Evolutionary conservation across 1,140 invertebrate species (phyloP).

Genomic region (Charaxes varanes): DNA sequence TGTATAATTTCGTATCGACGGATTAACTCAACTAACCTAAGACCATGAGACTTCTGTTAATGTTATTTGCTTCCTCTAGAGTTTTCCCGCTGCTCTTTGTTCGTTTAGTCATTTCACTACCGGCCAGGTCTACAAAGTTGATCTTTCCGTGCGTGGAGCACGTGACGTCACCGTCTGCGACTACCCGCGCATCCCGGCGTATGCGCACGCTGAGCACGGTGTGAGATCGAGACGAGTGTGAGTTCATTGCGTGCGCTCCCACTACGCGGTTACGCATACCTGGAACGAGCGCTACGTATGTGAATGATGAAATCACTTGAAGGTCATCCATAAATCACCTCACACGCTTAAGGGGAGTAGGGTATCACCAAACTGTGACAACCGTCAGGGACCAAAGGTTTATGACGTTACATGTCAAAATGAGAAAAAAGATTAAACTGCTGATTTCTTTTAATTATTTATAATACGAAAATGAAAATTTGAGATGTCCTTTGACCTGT

Average conservation of each 20-base stretch:
- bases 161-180: slow-evolving; percentile 81
- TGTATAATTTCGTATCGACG: no score
- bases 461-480: no score
- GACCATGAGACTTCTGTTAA: slow-evolving; percentile 97
- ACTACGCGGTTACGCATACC: slow-evolving; percentile 90
- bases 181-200: slow-evolving; percentile 82
- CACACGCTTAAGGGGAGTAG: no score
- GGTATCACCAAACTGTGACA: no score
- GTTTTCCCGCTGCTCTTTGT: slow-evolving; percentile 94
- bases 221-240: slow-evolving; percentile 95
- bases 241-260: slow-evolving; percentile 96
- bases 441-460: no score
- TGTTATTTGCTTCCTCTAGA: slow-evolving; percentile 95
- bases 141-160: slow-evolving; percentile 92
- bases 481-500: no score
- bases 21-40: slow-evolving; percentile 86
- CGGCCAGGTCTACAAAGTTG: slow-evolving; percentile 95
- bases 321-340: no score
- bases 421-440: no score
- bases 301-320: no score
- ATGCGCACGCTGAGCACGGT: slow-evolving; percentile 93
- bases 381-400: no score
- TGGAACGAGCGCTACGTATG: slow-evolving; percentile 39
- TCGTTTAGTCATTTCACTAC: slow-evolving; percentile 95
- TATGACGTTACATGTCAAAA: no score